A percentile compares a stretch with the other conserved stretches of the same genome.
These are phyloP conservation scores for Pelodiscus sinensis DNA, from an alignment of 2,113 vertebrate species.

Conservation along the genomic window DNA sequence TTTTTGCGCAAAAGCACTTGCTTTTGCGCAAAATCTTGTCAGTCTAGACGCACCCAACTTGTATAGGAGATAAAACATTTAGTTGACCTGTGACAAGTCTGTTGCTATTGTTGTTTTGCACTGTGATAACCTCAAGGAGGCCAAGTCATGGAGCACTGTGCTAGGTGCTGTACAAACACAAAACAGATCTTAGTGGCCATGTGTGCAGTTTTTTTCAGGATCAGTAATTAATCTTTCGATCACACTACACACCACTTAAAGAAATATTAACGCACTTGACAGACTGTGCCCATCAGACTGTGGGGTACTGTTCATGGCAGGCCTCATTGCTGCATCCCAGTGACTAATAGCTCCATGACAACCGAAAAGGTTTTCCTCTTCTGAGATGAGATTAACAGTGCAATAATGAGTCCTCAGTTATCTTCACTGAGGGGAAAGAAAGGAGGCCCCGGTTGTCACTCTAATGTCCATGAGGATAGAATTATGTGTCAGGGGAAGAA, in stretches of 20 bases:
- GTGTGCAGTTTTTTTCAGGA: fast-evolving
- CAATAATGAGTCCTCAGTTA: not conserved
- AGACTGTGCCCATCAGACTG: not conserved
- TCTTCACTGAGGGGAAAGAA: not conserved
- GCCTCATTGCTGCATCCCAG: not conserved
- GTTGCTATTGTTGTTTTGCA: not conserved
- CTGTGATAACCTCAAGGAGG: not conserved
- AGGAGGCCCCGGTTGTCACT: not conserved
- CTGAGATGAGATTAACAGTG: not conserved
- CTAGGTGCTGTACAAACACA: not conserved
- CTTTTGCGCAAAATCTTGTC: too few species aligned
- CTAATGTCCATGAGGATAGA: not conserved
- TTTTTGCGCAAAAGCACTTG: too few species aligned
- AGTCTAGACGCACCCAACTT: too few species aligned
- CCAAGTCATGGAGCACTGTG: not conserved
- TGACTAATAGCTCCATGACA: not conserved
- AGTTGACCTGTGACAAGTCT: not conserved
- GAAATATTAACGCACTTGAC: not conserved
- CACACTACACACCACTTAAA: not conserved
- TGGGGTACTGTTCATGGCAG: not conserved
- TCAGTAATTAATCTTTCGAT: not conserved
- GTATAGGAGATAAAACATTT: not conserved
- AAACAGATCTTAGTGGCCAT: not conserved
- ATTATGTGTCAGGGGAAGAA: slow-evolving; percentile 9
- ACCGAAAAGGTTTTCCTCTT: not conserved